Percentiles rank a stretch among this genome's conserved stretches.
Evolutionary conservation across 2,113 vertebrate species (phyloP).

Genomic region (Amphilophus citrinellus): DNA sequence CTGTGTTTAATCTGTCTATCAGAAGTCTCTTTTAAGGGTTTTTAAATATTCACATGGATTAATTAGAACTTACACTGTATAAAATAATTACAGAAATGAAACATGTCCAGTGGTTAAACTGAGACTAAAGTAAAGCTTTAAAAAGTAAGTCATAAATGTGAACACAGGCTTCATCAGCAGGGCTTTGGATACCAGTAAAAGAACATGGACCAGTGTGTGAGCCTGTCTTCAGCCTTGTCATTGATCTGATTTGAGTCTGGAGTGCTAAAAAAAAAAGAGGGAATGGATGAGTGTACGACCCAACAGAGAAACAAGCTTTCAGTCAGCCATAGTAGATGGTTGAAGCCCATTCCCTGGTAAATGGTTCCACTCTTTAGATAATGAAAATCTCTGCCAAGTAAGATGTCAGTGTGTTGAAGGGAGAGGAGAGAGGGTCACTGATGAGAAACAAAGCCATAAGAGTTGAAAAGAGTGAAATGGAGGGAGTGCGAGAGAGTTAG

Average conservation of each 20-base stretch:
- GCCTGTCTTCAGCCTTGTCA: conserved; percentile 31
- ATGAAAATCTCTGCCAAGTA: conserved; percentile 70
- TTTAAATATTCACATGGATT: not conserved
- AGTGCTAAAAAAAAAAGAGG: not conserved
- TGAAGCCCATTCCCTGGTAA: conserved; percentile 46
- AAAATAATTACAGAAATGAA: not conserved
- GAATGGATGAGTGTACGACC: conserved; percentile 5
- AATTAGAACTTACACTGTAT: not conserved
- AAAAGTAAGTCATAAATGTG: not conserved
- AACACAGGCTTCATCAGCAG: not conserved
- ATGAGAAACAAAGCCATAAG: conserved; percentile 49
- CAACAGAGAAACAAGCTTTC: conserved; percentile 46
- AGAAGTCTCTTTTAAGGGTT: no score
- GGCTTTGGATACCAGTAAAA: not conserved
- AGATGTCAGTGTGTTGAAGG: conserved; percentile 55
- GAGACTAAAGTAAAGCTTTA: not conserved
- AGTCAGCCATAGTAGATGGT: conserved; percentile 44
- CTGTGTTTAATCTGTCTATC: not conserved
- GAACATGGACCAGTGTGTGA: conserved; percentile 13
- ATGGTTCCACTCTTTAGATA: conserved; percentile 68
- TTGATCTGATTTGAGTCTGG: not conserved
- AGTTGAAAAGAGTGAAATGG: conserved; percentile 31
- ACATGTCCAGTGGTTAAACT: not conserved
- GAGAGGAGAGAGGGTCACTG: conserved; percentile 19
- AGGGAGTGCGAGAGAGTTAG: conserved; percentile 9